Base-by-base conservation (phyloP, 2,888 invertebrate genomes). In the Pristionchus exspectatus region DNA sequence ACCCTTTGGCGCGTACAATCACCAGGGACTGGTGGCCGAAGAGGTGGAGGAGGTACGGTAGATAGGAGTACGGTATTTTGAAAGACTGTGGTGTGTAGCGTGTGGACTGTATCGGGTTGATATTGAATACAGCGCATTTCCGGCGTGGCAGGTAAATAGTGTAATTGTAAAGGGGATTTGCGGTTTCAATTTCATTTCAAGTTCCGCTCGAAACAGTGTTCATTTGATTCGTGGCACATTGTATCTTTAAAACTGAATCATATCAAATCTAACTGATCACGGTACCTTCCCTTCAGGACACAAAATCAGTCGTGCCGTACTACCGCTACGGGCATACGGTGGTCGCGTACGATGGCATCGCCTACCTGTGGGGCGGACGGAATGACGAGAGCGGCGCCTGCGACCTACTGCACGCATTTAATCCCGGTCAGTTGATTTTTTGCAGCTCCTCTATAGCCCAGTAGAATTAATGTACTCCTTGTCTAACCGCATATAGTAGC, bases 271-370 rank as follows among this genome's bases (percentile, higher is more conserved):
- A 2, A 38, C 38, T 38, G 38, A 12, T 50, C 7, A 63, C 1
- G 21, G 16, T 18, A 21, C 21, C 33, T 21, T 54, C 21, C 27
- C 59, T 85, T 21, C 84, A 85, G 84, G 84, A 85, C 59, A 44
- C 69, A n/a, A 18, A 50, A 9, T 14, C 21, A 1, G 59, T 69
- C 2, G 56, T 88, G 14, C 87, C 87, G 0, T 97, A 97, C 95
- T 97, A 97, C 95, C 96, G 97, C 92, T 98, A 98, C 96, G 98
- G 98, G 0, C 98, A 98, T 95, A 97, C 98, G n/a, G 97, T 97
- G 84, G 97, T 98, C 3, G 97, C 97, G 0, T 97, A 97, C 95
- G 96, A 96, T 69, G 96, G 97, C 83, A 97, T 92, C 89, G 97
- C 97, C 24, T 97, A 97, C 94, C 96, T 98, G 94, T 98, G 98